A percentile compares a stretch with the other conserved stretches of the same genome.
Evolutionary conservation across 2,113 vertebrate species (phyloP).

Genomic region (Oryzias woworae): DNA sequence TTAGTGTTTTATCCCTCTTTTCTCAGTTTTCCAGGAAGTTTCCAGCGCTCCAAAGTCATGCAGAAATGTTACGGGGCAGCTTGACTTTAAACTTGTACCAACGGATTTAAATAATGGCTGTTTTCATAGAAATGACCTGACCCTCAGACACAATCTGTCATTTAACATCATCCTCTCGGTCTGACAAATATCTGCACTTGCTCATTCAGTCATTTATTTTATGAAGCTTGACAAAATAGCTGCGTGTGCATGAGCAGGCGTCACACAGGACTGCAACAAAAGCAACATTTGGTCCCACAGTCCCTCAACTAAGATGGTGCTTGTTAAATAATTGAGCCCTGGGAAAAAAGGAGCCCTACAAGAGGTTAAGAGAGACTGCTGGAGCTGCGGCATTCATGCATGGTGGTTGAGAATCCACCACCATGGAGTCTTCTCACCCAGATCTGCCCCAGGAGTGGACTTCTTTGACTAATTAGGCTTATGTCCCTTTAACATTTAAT

Average conservation of each 20-base stretch:
- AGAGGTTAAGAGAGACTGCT: conserved; percentile 56
- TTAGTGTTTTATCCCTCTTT: conserved; percentile 42
- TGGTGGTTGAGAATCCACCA: conserved; percentile 62
- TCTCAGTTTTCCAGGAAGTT: conserved; percentile 54
- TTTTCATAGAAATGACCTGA: background rate
- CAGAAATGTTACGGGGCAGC: conserved; percentile 7
- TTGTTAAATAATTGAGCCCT: conserved; percentile 72
- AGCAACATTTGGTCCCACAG: conserved; percentile 42
- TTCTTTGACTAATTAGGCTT: conserved; percentile 73
- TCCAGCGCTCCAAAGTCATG: conserved; percentile 13
- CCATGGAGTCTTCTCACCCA: conserved; percentile 61
- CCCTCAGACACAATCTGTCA: conserved; percentile 41
- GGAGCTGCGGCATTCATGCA: conserved; percentile 19
- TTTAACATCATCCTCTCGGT: conserved; percentile 28
- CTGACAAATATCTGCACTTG: conserved; percentile 35
- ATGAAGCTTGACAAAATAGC: conserved; percentile 18
- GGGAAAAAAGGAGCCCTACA: conserved; percentile 49
- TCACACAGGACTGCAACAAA: conserved; percentile 28
- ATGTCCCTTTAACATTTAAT: conserved; percentile 76
- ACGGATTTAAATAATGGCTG: too few relatives aligned
- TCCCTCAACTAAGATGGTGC: conserved; percentile 51
- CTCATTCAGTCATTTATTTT: conserved; percentile 31
- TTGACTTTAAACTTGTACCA: too few relatives aligned
- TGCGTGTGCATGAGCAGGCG: conserved; percentile 11
- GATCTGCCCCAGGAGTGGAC: conserved; percentile 67